Evolutionary conservation across 1,140 invertebrate species (phyloP).

Genomic region (Drosophila ohnishii): DNA sequence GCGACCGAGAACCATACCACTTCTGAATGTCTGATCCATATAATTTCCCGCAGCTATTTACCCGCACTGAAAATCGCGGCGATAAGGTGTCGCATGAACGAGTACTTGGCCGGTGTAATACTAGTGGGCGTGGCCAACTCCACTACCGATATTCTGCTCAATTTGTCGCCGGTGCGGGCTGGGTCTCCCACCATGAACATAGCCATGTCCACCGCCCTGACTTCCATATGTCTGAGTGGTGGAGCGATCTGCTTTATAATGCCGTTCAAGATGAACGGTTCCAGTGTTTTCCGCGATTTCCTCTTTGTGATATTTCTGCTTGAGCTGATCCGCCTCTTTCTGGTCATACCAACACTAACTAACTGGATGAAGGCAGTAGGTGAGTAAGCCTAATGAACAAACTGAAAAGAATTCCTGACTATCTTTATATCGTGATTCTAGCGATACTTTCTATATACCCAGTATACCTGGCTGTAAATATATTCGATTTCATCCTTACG

Average conservation of each 20-base stretch:
- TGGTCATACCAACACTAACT: fast-evolving
- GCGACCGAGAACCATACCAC: background rate
- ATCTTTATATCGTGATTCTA: background rate
- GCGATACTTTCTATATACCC: constrained; percentile 34
- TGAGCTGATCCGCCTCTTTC: background rate
- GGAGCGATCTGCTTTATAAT: constrained; percentile 49
- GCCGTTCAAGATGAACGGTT: constrained; percentile 51
- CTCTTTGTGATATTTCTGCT: constrained; percentile 40
- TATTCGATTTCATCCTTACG: constrained; percentile 37
- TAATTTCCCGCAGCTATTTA: constrained; percentile 8
- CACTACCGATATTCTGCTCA: constrained; percentile 45
- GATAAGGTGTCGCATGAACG: constrained; percentile 36
- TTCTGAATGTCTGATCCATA: background rate
- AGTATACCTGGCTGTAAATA: constrained; percentile 34
- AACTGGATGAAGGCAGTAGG: constrained; percentile 6
- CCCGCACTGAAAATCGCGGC: constrained; percentile 50
- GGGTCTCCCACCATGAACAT: constrained; percentile 15
- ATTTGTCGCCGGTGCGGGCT: constrained; percentile 29
- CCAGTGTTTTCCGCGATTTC: constrained; percentile 31
- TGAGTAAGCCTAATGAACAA: constrained; percentile 1
- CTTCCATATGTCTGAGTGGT: constrained; percentile 39
- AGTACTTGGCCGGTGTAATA: constrained; percentile 52
- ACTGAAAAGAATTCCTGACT: too few relatives aligned
- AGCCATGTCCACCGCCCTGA: constrained; percentile 22
- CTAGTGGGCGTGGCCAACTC: constrained; percentile 40